These are phyloP conservation scores for Drosophila pseudotalamancana DNA, from an alignment of 2,888 invertebrate species.

Conservation along the genomic window DNA sequence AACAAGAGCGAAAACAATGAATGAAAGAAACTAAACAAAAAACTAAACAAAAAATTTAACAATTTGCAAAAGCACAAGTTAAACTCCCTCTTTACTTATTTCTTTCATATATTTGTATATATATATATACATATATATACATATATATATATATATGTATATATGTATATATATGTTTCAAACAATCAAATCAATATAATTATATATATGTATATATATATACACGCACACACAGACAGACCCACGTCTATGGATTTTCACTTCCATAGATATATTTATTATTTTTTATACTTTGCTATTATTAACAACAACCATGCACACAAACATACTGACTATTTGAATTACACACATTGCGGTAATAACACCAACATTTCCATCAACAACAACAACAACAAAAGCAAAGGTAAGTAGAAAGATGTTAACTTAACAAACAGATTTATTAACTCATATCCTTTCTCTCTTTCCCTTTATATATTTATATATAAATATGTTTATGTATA, in stretches of 20 bases:
- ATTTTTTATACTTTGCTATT: no score
- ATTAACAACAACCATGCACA: constrained; percentile 26
- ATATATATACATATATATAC: constrained; percentile 3
- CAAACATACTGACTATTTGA: constrained; percentile 7
- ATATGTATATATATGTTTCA: constrained; percentile 9
- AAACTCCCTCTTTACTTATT: constrained; percentile 11
- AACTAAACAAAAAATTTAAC: constrained; percentile 3
- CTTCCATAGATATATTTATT: constrained; percentile 52
- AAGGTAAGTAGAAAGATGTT: constrained; percentile 23
- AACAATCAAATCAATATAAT: no score
- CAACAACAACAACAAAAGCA: constrained; percentile 20
- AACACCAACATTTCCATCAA: constrained; percentile 9
- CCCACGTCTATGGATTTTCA: constrained; percentile 13
- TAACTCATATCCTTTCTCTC: not conserved
- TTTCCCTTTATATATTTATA: not conserved
- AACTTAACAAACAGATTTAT: not conserved
- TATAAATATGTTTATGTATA: no score
- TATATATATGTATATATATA: constrained; percentile 1
- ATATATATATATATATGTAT: constrained; percentile 3
- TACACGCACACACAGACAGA: not conserved
- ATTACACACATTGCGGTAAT: constrained; percentile 21
- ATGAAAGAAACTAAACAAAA: not conserved
- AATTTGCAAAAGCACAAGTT: constrained; percentile 46
- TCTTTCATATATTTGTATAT: constrained; percentile 5
- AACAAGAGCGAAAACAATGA: not conserved